Evolutionary conservation across 2,113 vertebrate species (phyloP).

Genomic region (Tonatia bakeri): DNA sequence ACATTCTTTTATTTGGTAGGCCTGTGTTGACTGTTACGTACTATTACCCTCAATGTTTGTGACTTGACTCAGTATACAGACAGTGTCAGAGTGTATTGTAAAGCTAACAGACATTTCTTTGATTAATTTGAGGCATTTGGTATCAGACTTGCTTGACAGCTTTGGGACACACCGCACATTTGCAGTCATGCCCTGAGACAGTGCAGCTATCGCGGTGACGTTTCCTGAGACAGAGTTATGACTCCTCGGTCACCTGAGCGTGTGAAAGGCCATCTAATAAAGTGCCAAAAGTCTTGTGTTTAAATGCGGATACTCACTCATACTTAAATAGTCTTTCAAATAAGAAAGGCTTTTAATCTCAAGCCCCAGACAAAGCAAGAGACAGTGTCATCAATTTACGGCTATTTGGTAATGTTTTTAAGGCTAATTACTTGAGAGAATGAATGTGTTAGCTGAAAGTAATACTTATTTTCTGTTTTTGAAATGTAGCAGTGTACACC

Average conservation of each 20-base stretch:
- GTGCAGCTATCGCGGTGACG: background rate
- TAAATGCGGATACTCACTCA: background rate
- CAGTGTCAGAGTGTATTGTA: background rate
- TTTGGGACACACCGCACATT: background rate
- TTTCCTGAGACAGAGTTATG: constrained; percentile 36
- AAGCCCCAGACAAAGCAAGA: background rate
- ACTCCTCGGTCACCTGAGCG: background rate
- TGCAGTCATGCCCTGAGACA: background rate
- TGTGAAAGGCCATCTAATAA: constrained; percentile 39
- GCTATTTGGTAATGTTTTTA: constrained; percentile 25
- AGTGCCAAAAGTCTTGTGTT: background rate
- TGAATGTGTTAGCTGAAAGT: background rate
- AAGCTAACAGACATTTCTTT: background rate
- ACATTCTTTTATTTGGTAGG: background rate
- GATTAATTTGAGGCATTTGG: constrained; percentile 36
- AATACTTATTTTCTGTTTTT: constrained; percentile 13
- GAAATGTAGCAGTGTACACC: background rate
- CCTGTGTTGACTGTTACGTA: background rate
- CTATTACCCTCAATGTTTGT: background rate
- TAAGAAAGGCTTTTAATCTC: constrained; percentile 3
- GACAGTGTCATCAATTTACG: background rate
- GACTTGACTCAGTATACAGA: background rate
- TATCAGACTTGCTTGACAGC: background rate
- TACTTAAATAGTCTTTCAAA: background rate
- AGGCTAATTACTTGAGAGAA: background rate